Evolutionary conservation across 2,113 vertebrate species (phyloP), one percentile per base, ranked within the genome.

Genomic region (Azemiops feae): DNA sequence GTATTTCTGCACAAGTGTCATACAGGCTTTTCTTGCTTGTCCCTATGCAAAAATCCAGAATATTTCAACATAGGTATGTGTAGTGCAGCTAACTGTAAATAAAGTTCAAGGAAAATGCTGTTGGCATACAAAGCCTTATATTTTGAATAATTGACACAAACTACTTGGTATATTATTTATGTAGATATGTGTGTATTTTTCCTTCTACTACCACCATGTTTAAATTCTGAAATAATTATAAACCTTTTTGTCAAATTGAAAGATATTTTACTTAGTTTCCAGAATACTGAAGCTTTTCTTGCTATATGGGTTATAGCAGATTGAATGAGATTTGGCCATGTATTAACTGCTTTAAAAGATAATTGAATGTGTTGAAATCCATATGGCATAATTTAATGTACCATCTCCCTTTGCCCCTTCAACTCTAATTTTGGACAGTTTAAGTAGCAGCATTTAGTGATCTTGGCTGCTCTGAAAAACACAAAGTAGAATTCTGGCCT

Each of bases 231-330:
- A 58, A 11, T 27, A 20, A 53, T 60, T 64, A 47, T 20, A 18
- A 64, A 39, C 6, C 16, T n/a, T 88, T 90, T 88, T 88, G 4
- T 89, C 7, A 9, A 0, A 90, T 87, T 95, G 5, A 22, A 3
- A 8, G 90, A 34, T 92, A 14, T 50, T 90, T 92, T 1, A 92
- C 27, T 95, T 89, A 55, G 55, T 60, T 96, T 94, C 54, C 93
- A 92, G 0, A 30, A 93, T 69, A 89, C 12, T 5, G 43, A 94
- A 95, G 39, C 18, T 85, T 30, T 93, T 95, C 5, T 94, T 95
- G 52, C 4, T 92, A 60, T 34, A 23, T 27, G 90, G 87, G 69
- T 60, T 23, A 20, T 0, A 0, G 50, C 45, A 91, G 86, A 87
- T 47, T 89, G 34, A 55, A 87, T 92, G 92, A 88, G n/a, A 45